Conservation (phyloP, 2,797 vertebrate species). For the Arrhamphus sclerolepis region DNA sequence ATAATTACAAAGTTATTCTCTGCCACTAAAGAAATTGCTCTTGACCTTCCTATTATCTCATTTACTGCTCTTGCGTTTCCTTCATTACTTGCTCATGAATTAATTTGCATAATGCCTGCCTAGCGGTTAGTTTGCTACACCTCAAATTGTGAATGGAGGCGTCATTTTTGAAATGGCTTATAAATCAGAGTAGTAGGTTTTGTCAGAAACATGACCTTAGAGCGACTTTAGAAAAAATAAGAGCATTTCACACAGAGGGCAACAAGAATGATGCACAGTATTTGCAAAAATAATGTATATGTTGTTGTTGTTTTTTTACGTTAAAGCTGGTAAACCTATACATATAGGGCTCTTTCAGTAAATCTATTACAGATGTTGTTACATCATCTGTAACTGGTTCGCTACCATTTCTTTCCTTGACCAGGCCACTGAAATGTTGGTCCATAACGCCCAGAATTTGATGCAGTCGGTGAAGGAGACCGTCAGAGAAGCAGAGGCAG, state of each 20-base stretch:
- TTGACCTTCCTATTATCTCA: no score
- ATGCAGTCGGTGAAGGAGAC: constrained; percentile 99
- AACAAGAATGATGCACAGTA: no score
- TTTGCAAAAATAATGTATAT: no score
- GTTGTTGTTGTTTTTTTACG: no score
- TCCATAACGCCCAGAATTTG: constrained; percentile 98
- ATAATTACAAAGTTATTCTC: no score
- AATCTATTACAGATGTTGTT: background rate
- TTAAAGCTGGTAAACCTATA: no score
- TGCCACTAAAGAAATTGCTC: no score
- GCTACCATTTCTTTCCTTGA: constrained; percentile 18
- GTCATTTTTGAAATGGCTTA: no score
- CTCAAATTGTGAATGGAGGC: background rate
- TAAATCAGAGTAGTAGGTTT: no score
- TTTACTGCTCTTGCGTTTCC: background rate
- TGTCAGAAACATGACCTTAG: no score
- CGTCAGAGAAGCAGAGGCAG: constrained; percentile 96
- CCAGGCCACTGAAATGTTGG: constrained; percentile 98
- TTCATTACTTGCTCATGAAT: background rate
- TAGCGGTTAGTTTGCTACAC: background rate
- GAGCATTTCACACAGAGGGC: no score
- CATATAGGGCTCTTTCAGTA: background rate
- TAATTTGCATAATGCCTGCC: background rate
- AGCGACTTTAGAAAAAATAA: no score
- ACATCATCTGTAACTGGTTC: constrained; percentile 3